Percentiles rank a stretch among this genome's conserved stretches.
phyloP scores from a whole-genome alignment of 2,113 vertebrate genomes.

The Clarias magur region DNA sequence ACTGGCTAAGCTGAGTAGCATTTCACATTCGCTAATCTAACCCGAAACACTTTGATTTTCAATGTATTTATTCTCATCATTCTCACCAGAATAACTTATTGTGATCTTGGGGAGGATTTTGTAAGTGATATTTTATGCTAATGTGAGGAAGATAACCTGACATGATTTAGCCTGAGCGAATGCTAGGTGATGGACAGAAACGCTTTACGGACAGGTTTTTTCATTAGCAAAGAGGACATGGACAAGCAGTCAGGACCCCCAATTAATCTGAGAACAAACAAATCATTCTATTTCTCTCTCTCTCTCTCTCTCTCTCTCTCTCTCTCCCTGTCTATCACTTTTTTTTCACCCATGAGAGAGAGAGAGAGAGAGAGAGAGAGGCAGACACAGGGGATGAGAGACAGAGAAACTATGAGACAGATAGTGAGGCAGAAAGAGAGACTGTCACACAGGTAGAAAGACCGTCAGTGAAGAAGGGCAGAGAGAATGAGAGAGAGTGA shows the following conservation, averaged over 20 bases:
- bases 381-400: not conserved
- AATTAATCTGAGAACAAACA: conserved; percentile 16
- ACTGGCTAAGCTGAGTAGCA: too few relatives aligned
- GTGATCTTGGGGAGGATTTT: not conserved
- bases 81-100: not conserved
- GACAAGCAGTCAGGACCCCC: conserved; percentile 10
- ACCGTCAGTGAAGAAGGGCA: not conserved
- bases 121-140: not conserved
- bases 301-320: not conserved
- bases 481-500: not conserved
- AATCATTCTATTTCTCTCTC: not conserved
- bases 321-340: not conserved
- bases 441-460: not conserved
- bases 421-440: not conserved
- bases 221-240: not conserved
- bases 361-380: not conserved
- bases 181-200: not conserved
- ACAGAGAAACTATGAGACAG: not conserved
- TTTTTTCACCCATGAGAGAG: not conserved
- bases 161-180: not conserved
- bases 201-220: not conserved
- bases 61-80: not conserved
- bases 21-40: too few relatives aligned
- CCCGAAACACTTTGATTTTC: too few relatives aligned
- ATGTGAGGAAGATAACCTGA: not conserved